Evolutionary conservation across 2,113 vertebrate genomes (phyloP).

Genomic region (Odontesthes bonariensis): DNA sequence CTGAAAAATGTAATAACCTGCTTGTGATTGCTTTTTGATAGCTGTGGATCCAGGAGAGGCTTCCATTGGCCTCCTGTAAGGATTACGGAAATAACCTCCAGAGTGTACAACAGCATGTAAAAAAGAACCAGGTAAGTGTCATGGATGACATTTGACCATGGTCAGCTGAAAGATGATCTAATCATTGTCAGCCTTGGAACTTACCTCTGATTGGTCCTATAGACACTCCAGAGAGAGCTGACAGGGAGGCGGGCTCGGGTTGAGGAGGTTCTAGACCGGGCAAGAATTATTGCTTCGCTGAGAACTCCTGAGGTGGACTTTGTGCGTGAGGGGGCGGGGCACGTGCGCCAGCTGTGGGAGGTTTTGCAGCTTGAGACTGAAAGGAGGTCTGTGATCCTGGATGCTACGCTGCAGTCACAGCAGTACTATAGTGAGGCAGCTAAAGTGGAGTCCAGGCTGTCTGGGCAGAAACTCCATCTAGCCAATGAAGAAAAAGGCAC

Average conservation of each 20-base stretch:
- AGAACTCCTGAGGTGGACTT: slow-evolving; percentile 86
- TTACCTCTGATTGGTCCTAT: slow-evolving; percentile 21
- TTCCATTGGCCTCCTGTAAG: slow-evolving; percentile 89
- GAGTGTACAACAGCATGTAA: slow-evolving; percentile 90
- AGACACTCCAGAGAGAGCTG: slow-evolving; percentile 93
- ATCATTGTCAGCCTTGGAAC: not conserved
- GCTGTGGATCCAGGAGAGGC: slow-evolving; percentile 93
- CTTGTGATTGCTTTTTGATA: slow-evolving; percentile 58
- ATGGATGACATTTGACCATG: not conserved
- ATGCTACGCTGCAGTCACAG: slow-evolving; percentile 86
- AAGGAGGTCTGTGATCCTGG: slow-evolving; percentile 84
- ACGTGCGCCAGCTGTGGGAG: slow-evolving; percentile 89
- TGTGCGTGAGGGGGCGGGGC: slow-evolving; percentile 82
- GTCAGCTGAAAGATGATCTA: slow-evolving; percentile 8
- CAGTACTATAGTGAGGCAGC: slow-evolving; percentile 91
- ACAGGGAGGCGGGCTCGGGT: slow-evolving; percentile 89
- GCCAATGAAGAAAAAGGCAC: slow-evolving; percentile 92
- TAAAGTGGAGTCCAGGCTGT: slow-evolving; percentile 93
- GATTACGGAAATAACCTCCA: slow-evolving; percentile 92
- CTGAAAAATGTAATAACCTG: slow-evolving; percentile 15
- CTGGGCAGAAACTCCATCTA: slow-evolving; percentile 92
- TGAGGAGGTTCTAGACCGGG: slow-evolving; percentile 81
- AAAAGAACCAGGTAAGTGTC: slow-evolving; percentile 89
- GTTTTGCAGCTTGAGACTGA: slow-evolving; percentile 87
- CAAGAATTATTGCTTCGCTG: slow-evolving; percentile 83